Conservation (phyloP, 1,140 invertebrate species). For the Stegodyphus dumicola region DNA sequence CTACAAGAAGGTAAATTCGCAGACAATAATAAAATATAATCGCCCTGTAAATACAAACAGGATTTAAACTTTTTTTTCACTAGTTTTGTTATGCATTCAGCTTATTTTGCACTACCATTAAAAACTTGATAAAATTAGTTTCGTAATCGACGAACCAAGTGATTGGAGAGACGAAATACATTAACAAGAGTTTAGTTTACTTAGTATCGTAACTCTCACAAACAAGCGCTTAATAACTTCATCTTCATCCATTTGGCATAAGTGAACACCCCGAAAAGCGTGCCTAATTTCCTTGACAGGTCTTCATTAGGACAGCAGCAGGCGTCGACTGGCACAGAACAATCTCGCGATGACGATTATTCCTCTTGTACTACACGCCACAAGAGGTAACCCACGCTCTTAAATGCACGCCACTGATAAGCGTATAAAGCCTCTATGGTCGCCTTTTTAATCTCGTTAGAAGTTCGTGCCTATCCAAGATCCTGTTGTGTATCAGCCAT, state of each 20-base stretch:
- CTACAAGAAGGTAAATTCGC: too few species aligned
- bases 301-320: constrained; percentile 22
- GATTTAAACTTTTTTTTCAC: too few species aligned
- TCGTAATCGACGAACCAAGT: too few species aligned
- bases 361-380: neutral
- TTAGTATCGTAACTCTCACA: too few species aligned
- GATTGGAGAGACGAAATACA: too few species aligned
- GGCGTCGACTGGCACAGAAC: constrained; percentile 6
- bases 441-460: neutral
- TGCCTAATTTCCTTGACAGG: constrained; percentile 30
- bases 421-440: neutral
- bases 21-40: too few species aligned
- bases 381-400: constrained; percentile 12
- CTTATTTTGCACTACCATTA: too few species aligned
- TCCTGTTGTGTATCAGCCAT: constrained; percentile 50
- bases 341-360: constrained; percentile 4
- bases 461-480: constrained; percentile 28
- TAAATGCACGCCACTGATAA: neutral
- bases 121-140: too few species aligned
- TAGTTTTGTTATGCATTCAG: too few species aligned
- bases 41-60: too few species aligned
- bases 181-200: too few species aligned
- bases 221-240: too few species aligned
- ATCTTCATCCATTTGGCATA: neutral
- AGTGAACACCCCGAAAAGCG: neutral